Evolutionary conservation across 2,113 vertebrate species (phyloP).

Genomic region (Lates calcarifer): DNA sequence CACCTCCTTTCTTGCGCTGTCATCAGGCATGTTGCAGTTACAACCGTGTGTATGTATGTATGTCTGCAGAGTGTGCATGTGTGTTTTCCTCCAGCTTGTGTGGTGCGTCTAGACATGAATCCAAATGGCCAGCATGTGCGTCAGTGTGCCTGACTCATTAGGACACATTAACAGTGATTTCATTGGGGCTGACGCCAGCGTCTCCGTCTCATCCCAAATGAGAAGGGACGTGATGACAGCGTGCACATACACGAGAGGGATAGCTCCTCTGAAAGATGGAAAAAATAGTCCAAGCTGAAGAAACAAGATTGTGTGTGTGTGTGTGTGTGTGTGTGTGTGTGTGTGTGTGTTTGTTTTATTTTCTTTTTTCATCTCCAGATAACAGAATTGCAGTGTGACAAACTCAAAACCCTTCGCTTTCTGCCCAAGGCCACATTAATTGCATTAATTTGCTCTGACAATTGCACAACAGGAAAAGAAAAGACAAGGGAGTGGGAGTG

Average conservation of each 20-base stretch:
- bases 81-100: slow-evolving; percentile 2
- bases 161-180: slow-evolving; percentile 78
- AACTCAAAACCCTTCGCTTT: slow-evolving; percentile 80
- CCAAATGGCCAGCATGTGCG: slow-evolving; percentile 59
- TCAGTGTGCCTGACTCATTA: slow-evolving; percentile 75
- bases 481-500: slow-evolving; percentile 71
- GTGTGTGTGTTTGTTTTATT: slow-evolving; percentile 34
- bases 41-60: neutral
- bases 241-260: slow-evolving; percentile 53
- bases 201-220: slow-evolving; percentile 69
- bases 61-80: neutral
- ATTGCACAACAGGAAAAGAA: slow-evolving; percentile 80
- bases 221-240: slow-evolving; percentile 66
- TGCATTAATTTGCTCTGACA: slow-evolving; percentile 84
- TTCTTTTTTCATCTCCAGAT: slow-evolving; percentile 82
- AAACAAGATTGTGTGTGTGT: slow-evolving; percentile 71
- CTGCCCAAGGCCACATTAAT: slow-evolving; percentile 84
- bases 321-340: slow-evolving; percentile 21
- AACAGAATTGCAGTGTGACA: slow-evolving; percentile 86
- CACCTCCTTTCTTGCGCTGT: neutral
- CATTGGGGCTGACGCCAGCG: slow-evolving; percentile 69
- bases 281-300: slow-evolving; percentile 67
- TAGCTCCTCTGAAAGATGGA: slow-evolving; percentile 71
- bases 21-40: slow-evolving; percentile 26
- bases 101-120: slow-evolving; percentile 67